Evolutionary conservation across 2,113 vertebrate species (phyloP).

Genomic region (Psittacula cyanocephala): DNA sequence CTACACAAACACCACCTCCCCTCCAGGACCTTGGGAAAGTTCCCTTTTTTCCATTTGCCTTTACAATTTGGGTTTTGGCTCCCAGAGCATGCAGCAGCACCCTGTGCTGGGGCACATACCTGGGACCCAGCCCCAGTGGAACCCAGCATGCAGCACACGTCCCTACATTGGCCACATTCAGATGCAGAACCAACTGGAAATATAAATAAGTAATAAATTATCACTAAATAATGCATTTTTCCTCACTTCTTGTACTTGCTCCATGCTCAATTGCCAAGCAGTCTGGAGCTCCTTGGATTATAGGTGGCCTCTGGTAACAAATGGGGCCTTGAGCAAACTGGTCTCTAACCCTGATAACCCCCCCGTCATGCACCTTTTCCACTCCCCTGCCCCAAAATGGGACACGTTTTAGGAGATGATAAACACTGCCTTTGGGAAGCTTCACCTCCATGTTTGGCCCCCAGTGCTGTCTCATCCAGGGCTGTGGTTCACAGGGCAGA

Average conservation of each 20-base stretch:
- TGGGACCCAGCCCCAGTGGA: background rate
- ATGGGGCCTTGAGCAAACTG: background rate
- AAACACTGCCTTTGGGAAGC: background rate
- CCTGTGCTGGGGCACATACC: background rate
- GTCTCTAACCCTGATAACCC: background rate
- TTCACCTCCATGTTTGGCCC: background rate
- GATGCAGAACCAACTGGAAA: background rate
- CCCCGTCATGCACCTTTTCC: background rate
- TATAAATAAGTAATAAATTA: background rate
- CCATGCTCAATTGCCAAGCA: background rate
- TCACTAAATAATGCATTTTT: background rate
- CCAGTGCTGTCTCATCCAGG: background rate
- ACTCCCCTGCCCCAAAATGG: background rate
- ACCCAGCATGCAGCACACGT: rapidly evolving
- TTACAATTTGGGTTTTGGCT: background rate
- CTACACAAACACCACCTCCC: background rate
- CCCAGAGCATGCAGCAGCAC: background rate
- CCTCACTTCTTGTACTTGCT: background rate
- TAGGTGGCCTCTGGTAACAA: background rate
- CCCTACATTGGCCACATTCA: rapidly evolving
- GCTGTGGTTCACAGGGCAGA: background rate
- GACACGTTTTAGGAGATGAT: background rate
- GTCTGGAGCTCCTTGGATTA: background rate
- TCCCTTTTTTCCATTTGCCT: background rate
- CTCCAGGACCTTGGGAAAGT: background rate